Percentiles rank a stretch among this genome's conserved stretches.
Conservation (phyloP, 1,140 invertebrate species). For the Tetragonula clypearis region DNA sequence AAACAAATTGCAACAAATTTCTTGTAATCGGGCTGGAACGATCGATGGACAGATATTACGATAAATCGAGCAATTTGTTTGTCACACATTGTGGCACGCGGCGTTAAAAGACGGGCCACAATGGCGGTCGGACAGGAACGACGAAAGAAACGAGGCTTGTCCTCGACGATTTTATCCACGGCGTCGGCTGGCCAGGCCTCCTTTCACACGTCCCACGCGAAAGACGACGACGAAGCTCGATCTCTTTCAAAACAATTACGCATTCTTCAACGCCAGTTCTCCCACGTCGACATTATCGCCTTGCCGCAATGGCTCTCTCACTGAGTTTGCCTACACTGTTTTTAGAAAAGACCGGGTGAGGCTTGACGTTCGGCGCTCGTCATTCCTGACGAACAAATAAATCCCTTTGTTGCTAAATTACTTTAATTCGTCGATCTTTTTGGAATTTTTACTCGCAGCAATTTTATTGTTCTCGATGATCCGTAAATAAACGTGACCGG, state of each 20-base stretch:
- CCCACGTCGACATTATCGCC: constrained; percentile 72
- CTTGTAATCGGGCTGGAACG: background rate
- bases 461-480: background rate
- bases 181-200: constrained; percentile 57
- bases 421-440: background rate
- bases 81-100: background rate
- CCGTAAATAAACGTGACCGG: background rate
- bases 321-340: constrained; percentile 39
- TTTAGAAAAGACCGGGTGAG: constrained; percentile 10
- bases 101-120: constrained; percentile 47
- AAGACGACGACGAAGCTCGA: constrained; percentile 68
- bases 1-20: background rate
- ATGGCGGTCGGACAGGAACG: constrained; percentile 44
- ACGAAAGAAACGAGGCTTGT: constrained; percentile 66
- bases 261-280: constrained; percentile 75
- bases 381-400: background rate
- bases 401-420: background rate
- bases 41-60: background rate
- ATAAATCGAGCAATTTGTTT: constrained; percentile 6
- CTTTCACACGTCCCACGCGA: constrained; percentile 76
- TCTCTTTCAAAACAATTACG: constrained; percentile 78
- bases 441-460: background rate
- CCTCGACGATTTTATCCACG: constrained; percentile 49
- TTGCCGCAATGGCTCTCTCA: constrained; percentile 43
- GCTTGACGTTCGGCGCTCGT: background rate